These are phyloP conservation scores for Leptoteleia sp. DNA, from an alignment of 1,140 invertebrate genomes.

Conservation along the genomic window DNA sequence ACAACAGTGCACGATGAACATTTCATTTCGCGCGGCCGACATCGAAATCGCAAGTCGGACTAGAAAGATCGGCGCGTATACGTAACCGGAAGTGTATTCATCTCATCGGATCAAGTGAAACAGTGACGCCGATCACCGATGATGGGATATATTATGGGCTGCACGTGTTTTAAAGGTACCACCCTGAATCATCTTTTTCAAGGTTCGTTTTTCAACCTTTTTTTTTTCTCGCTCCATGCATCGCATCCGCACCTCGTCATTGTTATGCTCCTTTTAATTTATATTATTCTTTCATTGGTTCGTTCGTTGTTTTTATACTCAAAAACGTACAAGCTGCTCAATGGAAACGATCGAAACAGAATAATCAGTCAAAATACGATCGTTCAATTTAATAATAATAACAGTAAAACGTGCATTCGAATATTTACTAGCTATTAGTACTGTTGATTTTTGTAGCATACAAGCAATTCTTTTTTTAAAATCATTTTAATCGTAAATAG, in stretches of 20 bases:
- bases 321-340: no score
- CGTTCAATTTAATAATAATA: no score
- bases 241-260: no score
- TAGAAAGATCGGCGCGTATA: constrained; percentile 39
- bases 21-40: constrained; percentile 63
- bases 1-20: constrained; percentile 72
- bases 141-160: constrained; percentile 95
- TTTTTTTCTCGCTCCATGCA: constrained; percentile 1
- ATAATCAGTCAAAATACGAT: no score
- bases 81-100: constrained; percentile 54
- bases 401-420: no score
- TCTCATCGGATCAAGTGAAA: constrained; percentile 55
- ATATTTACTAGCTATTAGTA: no score
- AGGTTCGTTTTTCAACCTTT: constrained; percentile 73
- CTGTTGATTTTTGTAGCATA: no score
- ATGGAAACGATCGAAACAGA: neutral
- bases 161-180: constrained; percentile 92
- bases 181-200: constrained; percentile 78
- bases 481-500: no score
- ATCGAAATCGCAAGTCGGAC: constrained; percentile 53
- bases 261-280: neutral
- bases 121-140: constrained; percentile 78
- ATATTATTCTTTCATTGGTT: constrained; percentile 1
- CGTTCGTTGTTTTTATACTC: neutral
- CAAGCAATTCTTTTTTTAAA: no score